Evolutionary conservation across 2,888 invertebrate genomes (phyloP).

Genomic region (Nudaria mundana): DNA sequence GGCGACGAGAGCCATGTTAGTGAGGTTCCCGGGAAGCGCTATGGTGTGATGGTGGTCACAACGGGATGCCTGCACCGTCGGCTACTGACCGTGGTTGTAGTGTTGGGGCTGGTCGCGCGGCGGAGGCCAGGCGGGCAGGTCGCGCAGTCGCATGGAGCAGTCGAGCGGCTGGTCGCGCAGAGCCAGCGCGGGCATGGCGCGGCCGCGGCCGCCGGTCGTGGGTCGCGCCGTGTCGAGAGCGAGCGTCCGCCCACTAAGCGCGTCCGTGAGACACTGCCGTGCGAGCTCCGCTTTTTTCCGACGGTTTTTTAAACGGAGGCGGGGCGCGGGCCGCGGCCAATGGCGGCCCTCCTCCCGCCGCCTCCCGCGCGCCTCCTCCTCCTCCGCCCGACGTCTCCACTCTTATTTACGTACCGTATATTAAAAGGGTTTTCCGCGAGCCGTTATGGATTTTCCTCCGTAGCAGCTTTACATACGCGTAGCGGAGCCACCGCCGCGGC

Average conservation of each 20-base stretch:
- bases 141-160: slow-evolving; percentile 85
- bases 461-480: slow-evolving; percentile 67
- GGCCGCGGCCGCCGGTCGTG: slow-evolving; percentile 79
- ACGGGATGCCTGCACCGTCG: slow-evolving; percentile 6
- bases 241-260: slow-evolving; percentile 69
- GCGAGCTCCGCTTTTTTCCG: slow-evolving; percentile 62
- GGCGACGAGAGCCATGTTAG: slow-evolving; percentile 6
- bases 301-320: slow-evolving; percentile 67
- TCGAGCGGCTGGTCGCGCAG: slow-evolving; percentile 85
- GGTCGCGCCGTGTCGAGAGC: slow-evolving; percentile 67
- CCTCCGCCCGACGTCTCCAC: slow-evolving; percentile 43
- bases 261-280: slow-evolving; percentile 74
- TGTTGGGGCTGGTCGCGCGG: slow-evolving; percentile 51
- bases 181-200: slow-evolving; percentile 85
- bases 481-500: slow-evolving; percentile 9
- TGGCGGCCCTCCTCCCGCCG: slow-evolving; percentile 47
- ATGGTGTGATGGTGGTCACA: too few species aligned
- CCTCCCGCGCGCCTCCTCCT: slow-evolving; percentile 38
- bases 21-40: slow-evolving; percentile 14
- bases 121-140: slow-evolving; percentile 67
- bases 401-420: slow-evolving; percentile 80
- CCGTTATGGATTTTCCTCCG: slow-evolving; percentile 77
- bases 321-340: slow-evolving; percentile 62
- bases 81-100: slow-evolving; percentile 65
- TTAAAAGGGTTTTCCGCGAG: slow-evolving; percentile 81